Percentiles rank a stretch among this genome's conserved stretches.
phyloP scores from a whole-genome alignment of 53 echinoderm and acorn worm genomes.

The Hippasteria phrygiana region DNA sequence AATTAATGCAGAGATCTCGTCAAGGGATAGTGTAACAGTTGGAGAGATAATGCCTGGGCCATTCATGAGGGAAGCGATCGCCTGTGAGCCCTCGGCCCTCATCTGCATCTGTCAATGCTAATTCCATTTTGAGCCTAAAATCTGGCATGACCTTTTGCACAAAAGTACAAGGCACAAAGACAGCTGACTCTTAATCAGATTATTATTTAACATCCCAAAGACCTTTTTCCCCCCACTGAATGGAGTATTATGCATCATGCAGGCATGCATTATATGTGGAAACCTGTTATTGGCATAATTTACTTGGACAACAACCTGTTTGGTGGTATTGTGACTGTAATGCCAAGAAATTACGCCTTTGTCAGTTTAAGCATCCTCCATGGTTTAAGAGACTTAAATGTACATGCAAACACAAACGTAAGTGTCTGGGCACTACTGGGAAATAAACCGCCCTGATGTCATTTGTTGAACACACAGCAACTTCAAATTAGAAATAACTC shows the following conservation, averaged over 20 bases:
- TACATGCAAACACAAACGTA: background rate
- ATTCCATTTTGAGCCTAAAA: constrained; percentile 62
- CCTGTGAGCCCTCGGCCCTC: background rate
- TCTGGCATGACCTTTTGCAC: constrained; percentile 44
- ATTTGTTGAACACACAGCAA: background rate
- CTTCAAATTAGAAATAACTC: background rate
- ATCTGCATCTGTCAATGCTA: constrained; percentile 62
- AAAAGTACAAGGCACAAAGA: constrained; percentile 59
- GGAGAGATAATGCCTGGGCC: constrained; percentile 50
- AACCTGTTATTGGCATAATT: background rate
- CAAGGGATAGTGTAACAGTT: constrained; percentile 65
- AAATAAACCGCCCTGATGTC: background rate
- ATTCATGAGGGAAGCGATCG: constrained; percentile 22
- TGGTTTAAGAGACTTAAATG: background rate
- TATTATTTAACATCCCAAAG: constrained; percentile 49
- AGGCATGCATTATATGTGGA: background rate
- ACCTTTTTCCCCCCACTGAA: constrained; percentile 6
- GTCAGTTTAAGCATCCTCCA: no score
- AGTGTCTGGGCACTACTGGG: background rate
- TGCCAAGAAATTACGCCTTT: background rate
- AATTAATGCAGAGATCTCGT: constrained; percentile 63
- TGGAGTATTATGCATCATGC: constrained; percentile 3
- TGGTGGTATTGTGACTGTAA: constrained; percentile 3
- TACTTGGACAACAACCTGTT: constrained; percentile 9
- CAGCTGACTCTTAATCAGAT: constrained; percentile 62